Evolutionary conservation across 2,113 vertebrate species (phyloP).

Genomic region (Naja naja): DNA sequence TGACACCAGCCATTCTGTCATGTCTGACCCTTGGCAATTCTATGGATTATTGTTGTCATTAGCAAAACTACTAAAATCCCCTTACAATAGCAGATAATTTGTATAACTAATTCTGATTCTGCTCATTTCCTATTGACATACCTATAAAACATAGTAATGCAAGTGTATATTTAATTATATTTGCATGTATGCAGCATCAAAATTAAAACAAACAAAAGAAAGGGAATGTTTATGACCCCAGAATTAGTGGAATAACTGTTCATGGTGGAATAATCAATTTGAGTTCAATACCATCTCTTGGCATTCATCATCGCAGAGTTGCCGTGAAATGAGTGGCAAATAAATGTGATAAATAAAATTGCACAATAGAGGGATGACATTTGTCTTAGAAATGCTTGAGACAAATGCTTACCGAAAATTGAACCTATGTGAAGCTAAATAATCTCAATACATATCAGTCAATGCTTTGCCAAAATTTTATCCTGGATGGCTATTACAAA

Average conservation of each 20-base stretch:
- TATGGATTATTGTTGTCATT: background rate
- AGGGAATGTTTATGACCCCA: background rate
- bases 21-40: background rate
- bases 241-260: background rate
- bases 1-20: background rate
- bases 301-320: background rate
- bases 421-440: background rate
- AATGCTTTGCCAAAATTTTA: background rate
- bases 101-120: background rate
- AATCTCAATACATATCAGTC: background rate
- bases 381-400: background rate
- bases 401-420: background rate
- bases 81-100: background rate
- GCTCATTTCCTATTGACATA: background rate
- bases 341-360: background rate
- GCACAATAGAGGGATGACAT: background rate
- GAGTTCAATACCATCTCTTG: background rate
- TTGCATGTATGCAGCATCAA: background rate
- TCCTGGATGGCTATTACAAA: background rate
- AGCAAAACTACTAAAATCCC: background rate
- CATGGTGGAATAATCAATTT: background rate
- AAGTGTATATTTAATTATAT: background rate
- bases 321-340: background rate
- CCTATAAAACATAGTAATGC: background rate
- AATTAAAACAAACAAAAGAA: background rate